A percentile compares a stretch with the other conserved stretches of the same genome.
phyloP scores from a whole-genome alignment of 92 coral and sea anemone genomes.

The Parazoanthus atlanticus region DNA sequence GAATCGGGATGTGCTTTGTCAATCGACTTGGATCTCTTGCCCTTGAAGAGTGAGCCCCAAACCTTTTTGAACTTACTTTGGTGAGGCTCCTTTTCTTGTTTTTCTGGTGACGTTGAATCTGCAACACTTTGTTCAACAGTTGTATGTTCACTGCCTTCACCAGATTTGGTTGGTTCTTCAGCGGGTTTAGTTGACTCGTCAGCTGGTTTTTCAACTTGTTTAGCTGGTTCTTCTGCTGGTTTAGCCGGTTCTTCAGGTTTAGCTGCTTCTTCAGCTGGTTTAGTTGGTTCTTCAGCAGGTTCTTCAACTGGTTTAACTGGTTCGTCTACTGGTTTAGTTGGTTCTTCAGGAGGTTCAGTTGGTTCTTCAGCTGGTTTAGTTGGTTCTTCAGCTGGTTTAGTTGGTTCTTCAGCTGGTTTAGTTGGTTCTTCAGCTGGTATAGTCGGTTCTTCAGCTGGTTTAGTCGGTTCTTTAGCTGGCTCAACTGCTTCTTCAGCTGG shows the following conservation, averaged over 20 bases:
- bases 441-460: conserved; percentile 12
- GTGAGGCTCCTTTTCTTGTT: conserved; percentile 36
- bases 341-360: not conserved
- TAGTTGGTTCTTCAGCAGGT: not conserved
- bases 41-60: conserved; percentile 60
- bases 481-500: not conserved
- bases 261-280: not conserved
- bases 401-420: not conserved
- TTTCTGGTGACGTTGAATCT: conserved; percentile 27
- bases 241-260: conserved; percentile 3
- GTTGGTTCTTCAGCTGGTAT: not conserved
- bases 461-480: not conserved
- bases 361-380: not conserved
- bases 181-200: not conserved
- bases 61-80: conserved; percentile 52
- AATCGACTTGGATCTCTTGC: conserved; percentile 35
- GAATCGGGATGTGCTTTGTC: conserved; percentile 31
- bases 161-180: conserved; percentile 22
- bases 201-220: not conserved
- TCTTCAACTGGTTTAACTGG: conserved; percentile 11
- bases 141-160: not conserved
- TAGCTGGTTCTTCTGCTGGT: not conserved
- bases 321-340: not conserved
- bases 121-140: not conserved
- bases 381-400: conserved; percentile 4